These are phyloP conservation scores for Nasonia longicornis DNA, from an alignment of 1,140 invertebrate genomes.

Conservation along the genomic window DNA sequence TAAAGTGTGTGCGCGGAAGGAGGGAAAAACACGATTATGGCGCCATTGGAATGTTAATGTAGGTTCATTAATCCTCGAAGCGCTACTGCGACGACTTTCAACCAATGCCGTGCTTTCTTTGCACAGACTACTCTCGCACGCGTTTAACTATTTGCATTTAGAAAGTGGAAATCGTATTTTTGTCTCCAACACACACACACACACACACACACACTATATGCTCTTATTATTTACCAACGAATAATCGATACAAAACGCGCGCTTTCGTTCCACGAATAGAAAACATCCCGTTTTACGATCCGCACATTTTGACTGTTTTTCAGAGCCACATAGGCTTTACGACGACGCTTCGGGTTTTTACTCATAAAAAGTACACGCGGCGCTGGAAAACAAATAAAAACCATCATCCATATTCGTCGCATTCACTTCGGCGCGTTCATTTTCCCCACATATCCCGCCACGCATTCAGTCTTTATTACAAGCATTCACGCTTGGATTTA, in stretches of 20 bases:
- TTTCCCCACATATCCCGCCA: too few species aligned
- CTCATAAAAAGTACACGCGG: neutral
- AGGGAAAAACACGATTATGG: neutral
- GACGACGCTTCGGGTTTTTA: neutral
- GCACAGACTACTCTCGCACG: too few species aligned
- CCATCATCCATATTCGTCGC: neutral
- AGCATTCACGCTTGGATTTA: neutral
- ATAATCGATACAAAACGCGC: neutral
- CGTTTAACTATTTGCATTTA: too few species aligned
- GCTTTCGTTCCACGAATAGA: neutral
- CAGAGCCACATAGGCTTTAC: neutral
- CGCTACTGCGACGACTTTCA: neutral
- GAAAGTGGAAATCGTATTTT: too few species aligned
- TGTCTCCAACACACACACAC: too few species aligned
- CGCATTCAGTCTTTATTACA: neutral
- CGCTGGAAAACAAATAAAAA: neutral
- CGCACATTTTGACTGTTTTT: neutral
- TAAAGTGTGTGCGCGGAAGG: neutral
- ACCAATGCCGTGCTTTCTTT: neutral
- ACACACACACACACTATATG: too few species aligned
- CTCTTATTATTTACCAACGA: neutral
- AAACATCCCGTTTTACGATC: neutral
- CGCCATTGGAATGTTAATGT: neutral
- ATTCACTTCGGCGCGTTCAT: neutral
- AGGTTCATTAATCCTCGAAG: neutral